These are phyloP conservation scores for Lamprotornis superbus DNA, from an alignment of 2,113 vertebrate species.

Conservation along the genomic window DNA sequence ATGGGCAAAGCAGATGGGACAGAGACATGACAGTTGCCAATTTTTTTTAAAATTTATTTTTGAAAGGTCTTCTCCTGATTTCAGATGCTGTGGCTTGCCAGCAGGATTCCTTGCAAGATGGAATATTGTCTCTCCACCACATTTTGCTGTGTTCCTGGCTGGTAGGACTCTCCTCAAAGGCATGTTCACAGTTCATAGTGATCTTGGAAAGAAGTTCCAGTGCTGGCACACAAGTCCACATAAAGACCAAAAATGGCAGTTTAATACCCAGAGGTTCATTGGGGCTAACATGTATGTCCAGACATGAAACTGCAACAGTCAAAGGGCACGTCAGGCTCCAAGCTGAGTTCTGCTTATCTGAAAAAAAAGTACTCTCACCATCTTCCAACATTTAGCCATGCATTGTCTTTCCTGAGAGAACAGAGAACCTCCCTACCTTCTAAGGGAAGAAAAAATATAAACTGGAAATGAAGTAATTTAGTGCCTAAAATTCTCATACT, in stretches of 20 bases:
- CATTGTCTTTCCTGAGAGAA: not conserved
- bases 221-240: not conserved
- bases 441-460: not conserved
- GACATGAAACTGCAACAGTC: not conserved
- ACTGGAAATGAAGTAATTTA: not conserved
- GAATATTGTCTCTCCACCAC: not conserved
- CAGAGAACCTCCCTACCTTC: not conserved
- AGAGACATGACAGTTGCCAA: not conserved
- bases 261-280: not conserved
- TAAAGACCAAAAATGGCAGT: not conserved
- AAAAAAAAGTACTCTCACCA: not conserved
- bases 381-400: not conserved
- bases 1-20: not conserved
- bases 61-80: not conserved
- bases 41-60: not conserved
- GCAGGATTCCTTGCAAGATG: not conserved
- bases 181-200: not conserved
- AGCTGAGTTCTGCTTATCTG: not conserved
- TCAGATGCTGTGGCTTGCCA: not conserved
- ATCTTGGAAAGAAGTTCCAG: not conserved
- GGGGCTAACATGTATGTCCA: not conserved
- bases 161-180: not conserved
- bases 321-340: fast-evolving
- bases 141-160: not conserved
- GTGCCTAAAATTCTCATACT: not conserved